Evolutionary conservation across 2,797 vertebrate species (phyloP).

Genomic region (Sebastes aleutianus): DNA sequence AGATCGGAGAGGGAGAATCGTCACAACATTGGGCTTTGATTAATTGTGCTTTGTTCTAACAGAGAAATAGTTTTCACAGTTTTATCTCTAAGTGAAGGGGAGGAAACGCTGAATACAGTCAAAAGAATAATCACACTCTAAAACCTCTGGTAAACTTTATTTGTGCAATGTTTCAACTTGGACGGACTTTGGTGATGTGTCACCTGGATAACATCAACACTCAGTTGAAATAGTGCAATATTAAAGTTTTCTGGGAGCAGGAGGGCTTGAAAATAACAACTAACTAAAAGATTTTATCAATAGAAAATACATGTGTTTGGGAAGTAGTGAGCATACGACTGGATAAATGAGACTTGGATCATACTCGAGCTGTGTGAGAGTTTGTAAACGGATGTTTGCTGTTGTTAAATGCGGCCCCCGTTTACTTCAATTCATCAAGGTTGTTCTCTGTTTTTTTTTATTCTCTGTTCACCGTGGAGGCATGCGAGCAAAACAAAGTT

Average conservation of each 20-base stretch:
- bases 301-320: background rate
- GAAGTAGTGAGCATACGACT: background rate
- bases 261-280: background rate
- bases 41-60: conserved; percentile 28
- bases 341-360: background rate
- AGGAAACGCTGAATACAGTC: conserved; percentile 3
- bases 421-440: background rate
- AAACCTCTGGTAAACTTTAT: conserved; percentile 20
- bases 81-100: conserved; percentile 17
- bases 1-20: conserved; percentile 27
- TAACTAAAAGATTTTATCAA: background rate
- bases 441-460: background rate
- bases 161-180: conserved; percentile 8
- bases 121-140: conserved; percentile 26
- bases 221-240: conserved; percentile 1
- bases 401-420: background rate
- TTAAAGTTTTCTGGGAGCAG: conserved; percentile 1
- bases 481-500: background rate
- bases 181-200: background rate
- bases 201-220: conserved; percentile 12
- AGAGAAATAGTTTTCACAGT: conserved; percentile 25
- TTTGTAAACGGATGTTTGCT: background rate
- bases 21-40: conserved; percentile 35
- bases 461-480: background rate
- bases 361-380: background rate